Evolutionary conservation across 2,797 vertebrate species (phyloP).

Genomic region (Buphagus erythrorhynchus): DNA sequence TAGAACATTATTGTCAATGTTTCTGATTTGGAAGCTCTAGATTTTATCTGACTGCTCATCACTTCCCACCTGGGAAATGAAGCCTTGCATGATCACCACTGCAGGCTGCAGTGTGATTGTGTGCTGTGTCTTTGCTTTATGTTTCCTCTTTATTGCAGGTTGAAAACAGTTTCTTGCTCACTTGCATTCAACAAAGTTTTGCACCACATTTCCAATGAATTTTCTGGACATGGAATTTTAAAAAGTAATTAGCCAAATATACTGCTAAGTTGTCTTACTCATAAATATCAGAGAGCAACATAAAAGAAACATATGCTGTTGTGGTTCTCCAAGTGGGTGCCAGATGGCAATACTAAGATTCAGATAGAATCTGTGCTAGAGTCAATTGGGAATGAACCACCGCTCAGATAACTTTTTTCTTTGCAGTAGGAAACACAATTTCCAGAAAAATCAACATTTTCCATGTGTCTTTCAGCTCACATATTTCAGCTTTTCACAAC

Average conservation of each 20-base stretch:
- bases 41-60: neutral
- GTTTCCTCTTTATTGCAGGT: neutral
- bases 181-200: neutral
- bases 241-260: constrained; percentile 19
- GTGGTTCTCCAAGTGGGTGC: neutral
- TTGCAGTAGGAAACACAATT: neutral
- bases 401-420: neutral
- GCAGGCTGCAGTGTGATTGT: rapidly evolving
- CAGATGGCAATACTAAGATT: constrained; percentile 46
- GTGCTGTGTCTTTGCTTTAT: neutral
- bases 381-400: constrained; percentile 24
- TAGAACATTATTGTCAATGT: neutral
- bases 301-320: constrained; percentile 1
- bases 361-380: neutral
- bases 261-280: neutral
- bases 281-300: constrained; percentile 19
- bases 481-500: neutral
- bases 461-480: neutral
- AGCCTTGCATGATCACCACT: neutral
- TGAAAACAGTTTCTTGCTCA: neutral
- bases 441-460: neutral
- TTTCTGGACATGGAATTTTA: neutral
- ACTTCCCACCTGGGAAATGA: neutral
- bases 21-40: neutral
- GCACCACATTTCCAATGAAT: neutral